These are phyloP conservation scores for Ceraclea dissimilis DNA, from an alignment of 2,888 invertebrate genomes.

Conservation along the genomic window DNA sequence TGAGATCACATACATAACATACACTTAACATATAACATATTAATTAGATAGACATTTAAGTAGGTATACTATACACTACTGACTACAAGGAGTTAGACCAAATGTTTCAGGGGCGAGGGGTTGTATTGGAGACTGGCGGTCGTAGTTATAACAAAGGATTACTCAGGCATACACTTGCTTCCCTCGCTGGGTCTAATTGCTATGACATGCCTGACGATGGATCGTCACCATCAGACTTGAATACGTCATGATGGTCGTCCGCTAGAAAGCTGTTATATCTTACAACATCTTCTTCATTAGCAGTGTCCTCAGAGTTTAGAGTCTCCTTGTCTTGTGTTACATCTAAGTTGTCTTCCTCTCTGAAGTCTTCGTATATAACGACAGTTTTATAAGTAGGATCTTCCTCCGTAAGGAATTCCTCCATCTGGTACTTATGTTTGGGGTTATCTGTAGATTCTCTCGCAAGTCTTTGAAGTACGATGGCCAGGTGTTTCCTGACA, in stretches of 20 bases:
- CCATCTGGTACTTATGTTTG: constrained; percentile 22
- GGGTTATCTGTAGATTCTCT: constrained; percentile 16
- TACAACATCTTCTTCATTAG: constrained; percentile 37
- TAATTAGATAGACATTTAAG: neutral
- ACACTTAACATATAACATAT: neutral
- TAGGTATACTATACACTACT: neutral
- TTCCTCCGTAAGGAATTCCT: constrained; percentile 22
- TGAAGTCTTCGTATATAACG: constrained; percentile 24
- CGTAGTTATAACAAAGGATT: constrained; percentile 24
- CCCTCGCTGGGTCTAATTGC: constrained; percentile 29
- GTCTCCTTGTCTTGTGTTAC: constrained; percentile 22
- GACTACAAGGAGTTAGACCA: constrained; percentile 9
- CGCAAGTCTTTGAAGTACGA: constrained; percentile 65
- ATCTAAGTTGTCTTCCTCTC: constrained; percentile 26
- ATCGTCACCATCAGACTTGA: constrained; percentile 35
- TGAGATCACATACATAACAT: constrained; percentile 21
- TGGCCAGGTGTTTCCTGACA: constrained; percentile 80
- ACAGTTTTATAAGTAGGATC: constrained; percentile 26
- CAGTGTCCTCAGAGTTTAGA: constrained; percentile 17
- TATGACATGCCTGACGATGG: constrained; percentile 44
- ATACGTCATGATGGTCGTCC: constrained; percentile 29
- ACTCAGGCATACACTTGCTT: constrained; percentile 21
- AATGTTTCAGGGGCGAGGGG: constrained; percentile 14
- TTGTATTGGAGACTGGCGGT: neutral
- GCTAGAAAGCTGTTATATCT: constrained; percentile 48